phyloP scores from a whole-genome alignment of 2,113 vertebrate species.

The Zingel zingel region DNA sequence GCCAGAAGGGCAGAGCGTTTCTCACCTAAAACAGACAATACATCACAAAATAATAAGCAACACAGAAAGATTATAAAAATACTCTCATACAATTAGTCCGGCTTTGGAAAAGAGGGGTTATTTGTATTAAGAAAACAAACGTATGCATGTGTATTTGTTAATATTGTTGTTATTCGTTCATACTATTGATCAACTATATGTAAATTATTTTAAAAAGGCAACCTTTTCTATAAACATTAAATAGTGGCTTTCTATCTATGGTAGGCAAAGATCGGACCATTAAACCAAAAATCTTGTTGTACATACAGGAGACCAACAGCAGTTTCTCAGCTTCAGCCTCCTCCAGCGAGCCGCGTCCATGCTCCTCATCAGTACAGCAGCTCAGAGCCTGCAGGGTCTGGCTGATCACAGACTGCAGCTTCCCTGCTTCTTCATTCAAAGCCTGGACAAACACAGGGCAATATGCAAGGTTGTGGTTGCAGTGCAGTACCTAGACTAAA shows the following conservation, averaged over 20 bases:
- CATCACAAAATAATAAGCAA: background rate
- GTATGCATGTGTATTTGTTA: background rate
- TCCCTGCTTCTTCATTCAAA: slow-evolving; percentile 81
- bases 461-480: fast-evolving
- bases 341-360: slow-evolving; percentile 84
- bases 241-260: background rate
- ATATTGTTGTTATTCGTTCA: no score
- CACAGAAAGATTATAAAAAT: background rate
- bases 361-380: slow-evolving; percentile 86
- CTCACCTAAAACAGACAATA: slow-evolving; percentile 74
- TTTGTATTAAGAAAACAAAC: no score
- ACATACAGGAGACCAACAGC: slow-evolving; percentile 85
- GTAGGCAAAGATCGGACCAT: background rate
- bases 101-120: background rate
- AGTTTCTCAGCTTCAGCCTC: slow-evolving; percentile 88
- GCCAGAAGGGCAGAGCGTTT: slow-evolving; percentile 80
- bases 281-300: background rate
- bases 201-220: background rate
- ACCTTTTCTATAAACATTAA: background rate
- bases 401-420: slow-evolving; percentile 82
- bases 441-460: slow-evolving; percentile 62
- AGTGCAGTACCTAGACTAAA: no score
- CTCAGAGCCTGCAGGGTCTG: slow-evolving; percentile 86
- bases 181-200: background rate
- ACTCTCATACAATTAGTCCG: background rate